These are phyloP conservation scores for Sarcoramphus papa DNA, from an alignment of 2,797 vertebrate genomes.

Conservation along the genomic window DNA sequence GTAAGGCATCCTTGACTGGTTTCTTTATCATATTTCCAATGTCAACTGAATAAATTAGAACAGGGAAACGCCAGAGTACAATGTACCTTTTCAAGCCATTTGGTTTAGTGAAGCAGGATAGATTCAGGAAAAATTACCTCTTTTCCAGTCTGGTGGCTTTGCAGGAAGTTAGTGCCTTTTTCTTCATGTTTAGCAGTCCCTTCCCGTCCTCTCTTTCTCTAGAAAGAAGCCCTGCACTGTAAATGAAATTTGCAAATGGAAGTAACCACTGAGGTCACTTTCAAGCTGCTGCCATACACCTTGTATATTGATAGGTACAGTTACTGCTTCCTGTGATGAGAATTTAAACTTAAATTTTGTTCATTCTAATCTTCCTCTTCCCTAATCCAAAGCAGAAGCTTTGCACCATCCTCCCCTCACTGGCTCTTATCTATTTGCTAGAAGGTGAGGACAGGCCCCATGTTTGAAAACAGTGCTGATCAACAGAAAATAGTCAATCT, in stretches of 20 bases:
- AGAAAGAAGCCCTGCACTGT: neutral
- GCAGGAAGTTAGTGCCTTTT: neutral
- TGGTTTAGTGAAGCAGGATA: slow-evolving; percentile 5
- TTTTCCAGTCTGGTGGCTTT: slow-evolving; percentile 39
- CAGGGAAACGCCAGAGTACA: neutral
- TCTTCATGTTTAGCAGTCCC: neutral
- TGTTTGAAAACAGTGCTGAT: neutral
- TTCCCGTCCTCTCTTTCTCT: neutral
- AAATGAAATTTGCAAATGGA: neutral
- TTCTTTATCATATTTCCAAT: slow-evolving; percentile 44
- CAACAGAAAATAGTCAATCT: neutral
- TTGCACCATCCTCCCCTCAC: neutral
- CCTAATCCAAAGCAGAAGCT: neutral
- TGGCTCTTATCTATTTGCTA: neutral
- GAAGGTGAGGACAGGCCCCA: neutral
- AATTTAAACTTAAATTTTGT: neutral
- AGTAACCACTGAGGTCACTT: neutral
- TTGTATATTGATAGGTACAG: neutral
- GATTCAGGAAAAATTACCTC: slow-evolving; percentile 36
- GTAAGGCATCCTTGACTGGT: slow-evolving; percentile 29
- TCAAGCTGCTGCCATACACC: neutral
- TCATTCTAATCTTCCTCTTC: neutral
- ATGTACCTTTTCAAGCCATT: slow-evolving; percentile 24
- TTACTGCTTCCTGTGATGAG: neutral
- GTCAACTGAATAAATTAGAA: slow-evolving; percentile 52